Percentiles rank a stretch among this genome's conserved stretches.
These are phyloP conservation scores for Ursus arctos DNA, from an alignment of 2,113 vertebrate genomes.

Conservation along the genomic window DNA sequence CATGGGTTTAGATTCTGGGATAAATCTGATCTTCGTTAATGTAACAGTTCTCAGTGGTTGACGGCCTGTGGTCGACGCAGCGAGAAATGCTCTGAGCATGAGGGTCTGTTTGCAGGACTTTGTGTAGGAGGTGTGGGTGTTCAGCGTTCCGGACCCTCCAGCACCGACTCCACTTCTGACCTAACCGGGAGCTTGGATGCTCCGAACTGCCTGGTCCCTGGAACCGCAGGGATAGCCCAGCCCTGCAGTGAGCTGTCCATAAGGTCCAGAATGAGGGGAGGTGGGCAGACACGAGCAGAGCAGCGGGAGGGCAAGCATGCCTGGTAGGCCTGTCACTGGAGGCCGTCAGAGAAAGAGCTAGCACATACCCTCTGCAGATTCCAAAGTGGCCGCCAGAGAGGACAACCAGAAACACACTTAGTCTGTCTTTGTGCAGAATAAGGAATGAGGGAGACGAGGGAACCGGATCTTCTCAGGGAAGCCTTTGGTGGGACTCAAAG, in stretches of 20 bases:
- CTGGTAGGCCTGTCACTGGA: rapidly evolving
- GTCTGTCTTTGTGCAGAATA: background rate
- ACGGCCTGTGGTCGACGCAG: rapidly evolving
- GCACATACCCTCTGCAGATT: rapidly evolving
- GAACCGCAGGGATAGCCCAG: background rate
- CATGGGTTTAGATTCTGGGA: background rate
- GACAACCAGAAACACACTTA: background rate
- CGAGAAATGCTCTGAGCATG: rapidly evolving
- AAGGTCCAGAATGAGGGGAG: background rate
- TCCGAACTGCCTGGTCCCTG: rapidly evolving
- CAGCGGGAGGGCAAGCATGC: background rate
- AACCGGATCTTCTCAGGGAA: background rate
- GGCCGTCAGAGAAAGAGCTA: background rate
- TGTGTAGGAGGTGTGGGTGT: background rate
- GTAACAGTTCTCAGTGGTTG: background rate
- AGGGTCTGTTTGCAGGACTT: too few species aligned
- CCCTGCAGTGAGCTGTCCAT: rapidly evolving
- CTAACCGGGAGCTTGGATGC: background rate
- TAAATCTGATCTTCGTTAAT: background rate
- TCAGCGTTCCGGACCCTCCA: background rate
- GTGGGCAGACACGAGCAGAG: too few species aligned
- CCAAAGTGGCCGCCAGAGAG: background rate
- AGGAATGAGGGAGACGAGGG: rapidly evolving
- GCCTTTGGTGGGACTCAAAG: background rate
- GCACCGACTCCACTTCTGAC: background rate